These are phyloP conservation scores for Spheniscus humboldti DNA, from an alignment of 2,797 vertebrate species.

Conservation along the genomic window DNA sequence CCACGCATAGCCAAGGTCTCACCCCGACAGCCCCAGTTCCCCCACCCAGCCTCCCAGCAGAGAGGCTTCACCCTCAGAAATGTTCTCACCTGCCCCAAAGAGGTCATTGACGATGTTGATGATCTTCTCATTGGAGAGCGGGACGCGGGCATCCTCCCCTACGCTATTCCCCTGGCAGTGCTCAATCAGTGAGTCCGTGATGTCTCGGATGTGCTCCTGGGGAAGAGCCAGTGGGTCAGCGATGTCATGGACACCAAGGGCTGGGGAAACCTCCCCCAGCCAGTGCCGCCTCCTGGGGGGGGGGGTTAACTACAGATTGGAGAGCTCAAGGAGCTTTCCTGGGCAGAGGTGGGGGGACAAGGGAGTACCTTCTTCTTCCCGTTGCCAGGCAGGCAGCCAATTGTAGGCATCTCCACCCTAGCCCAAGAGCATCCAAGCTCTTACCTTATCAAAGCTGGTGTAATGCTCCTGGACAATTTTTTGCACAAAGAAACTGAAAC, in stretches of 20 bases:
- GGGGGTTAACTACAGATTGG: background rate
- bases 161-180: conserved; percentile 84
- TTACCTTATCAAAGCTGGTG: conserved; percentile 83
- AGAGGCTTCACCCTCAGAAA: background rate
- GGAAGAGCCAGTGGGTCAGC: background rate
- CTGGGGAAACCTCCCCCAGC: background rate
- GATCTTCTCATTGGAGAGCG: conserved; percentile 82
- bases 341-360: background rate
- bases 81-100: conserved; percentile 77
- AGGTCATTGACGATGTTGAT: conserved; percentile 84
- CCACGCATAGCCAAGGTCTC: fast-evolving
- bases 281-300: fast-evolving
- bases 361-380: background rate
- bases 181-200: conserved; percentile 90
- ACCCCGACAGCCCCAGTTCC: fast-evolving
- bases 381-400: background rate
- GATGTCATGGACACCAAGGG: background rate
- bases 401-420: background rate
- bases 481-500: conserved; percentile 71
- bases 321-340: background rate
- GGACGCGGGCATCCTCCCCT: conserved; percentile 78
- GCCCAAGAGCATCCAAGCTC: background rate
- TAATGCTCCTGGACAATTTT: conserved; percentile 86
- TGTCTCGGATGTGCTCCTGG: conserved; percentile 87
- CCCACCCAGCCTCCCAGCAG: background rate